These are phyloP conservation scores for Andrena bicolor DNA, from an alignment of 2,888 invertebrate genomes.

Conservation along the genomic window DNA sequence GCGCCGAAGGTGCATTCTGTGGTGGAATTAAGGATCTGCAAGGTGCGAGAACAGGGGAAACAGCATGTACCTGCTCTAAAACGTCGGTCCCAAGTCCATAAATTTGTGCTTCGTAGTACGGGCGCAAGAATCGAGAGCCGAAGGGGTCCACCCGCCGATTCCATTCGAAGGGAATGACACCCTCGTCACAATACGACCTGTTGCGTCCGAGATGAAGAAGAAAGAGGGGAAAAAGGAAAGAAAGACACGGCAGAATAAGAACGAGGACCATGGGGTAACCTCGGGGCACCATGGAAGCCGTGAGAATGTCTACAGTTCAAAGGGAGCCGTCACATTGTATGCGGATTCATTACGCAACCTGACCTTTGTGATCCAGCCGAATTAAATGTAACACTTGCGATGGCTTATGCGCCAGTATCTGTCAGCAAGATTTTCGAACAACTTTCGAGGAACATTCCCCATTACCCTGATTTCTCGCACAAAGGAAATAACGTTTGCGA, in stretches of 20 bases:
- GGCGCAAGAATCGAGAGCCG: conserved; percentile 54
- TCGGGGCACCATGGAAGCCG: conserved; percentile 62
- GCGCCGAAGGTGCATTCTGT: background rate
- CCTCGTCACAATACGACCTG: conserved; percentile 79
- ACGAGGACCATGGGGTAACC: conserved; percentile 29
- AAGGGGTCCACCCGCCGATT: conserved; percentile 55
- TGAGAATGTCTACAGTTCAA: conserved; percentile 81
- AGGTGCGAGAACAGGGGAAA: conserved; percentile 57
- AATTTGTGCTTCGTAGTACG: conserved; percentile 60
- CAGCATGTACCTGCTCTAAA: conserved; percentile 55
- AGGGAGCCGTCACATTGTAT: conserved; percentile 81
- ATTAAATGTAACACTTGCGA: conserved; percentile 26
- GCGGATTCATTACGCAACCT: conserved; percentile 81
- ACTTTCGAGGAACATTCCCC: background rate
- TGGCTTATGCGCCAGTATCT: background rate
- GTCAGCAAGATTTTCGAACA: background rate
- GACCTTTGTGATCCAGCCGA: conserved; percentile 73
- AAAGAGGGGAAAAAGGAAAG: conserved; percentile 39
- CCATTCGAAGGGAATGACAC: conserved; percentile 66
- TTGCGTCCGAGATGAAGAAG: conserved; percentile 69
- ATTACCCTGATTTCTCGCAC: background rate
- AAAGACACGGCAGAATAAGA: conserved; percentile 55
- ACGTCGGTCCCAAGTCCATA: conserved; percentile 64
- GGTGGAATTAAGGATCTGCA: conserved; percentile 38
- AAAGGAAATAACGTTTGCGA: background rate